Base-by-base conservation (phyloP, 2,888 invertebrate genomes). In the Perithous albicinctus region DNA sequence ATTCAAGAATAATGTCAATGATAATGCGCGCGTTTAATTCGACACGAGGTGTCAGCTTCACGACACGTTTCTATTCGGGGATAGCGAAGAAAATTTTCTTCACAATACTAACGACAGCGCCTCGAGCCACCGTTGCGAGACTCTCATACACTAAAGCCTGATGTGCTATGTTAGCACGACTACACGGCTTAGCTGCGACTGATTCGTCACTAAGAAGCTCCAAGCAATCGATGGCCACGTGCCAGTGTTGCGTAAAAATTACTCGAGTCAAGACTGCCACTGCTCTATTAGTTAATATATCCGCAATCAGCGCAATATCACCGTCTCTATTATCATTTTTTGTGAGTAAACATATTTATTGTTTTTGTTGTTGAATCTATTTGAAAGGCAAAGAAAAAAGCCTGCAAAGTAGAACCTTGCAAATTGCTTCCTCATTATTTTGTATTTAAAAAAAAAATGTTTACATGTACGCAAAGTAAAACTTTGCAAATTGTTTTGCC, bases 211-310 rank as follows among this genome's bases (percentile, higher is more conserved):
- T 8, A n/a, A 64, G n/a, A 51, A 61, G 51, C 69, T 73, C 26
- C 18, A 46, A 15, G 29, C 63, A 26, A 74, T 81, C 78, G 69
- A 81, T 74, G 76, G 78, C 81, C 78, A 78, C 69, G 81, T 74
- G 81, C 73, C 81, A 78, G 69, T 64, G 77, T 81, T 81, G 72
- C 78, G 78, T 74, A 77, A 74, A 69, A 77, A 76, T 72, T 15
- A 20, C 26, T 23, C 63, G 20, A 20, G 46, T 35, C 20, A 46
- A 72, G 46, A 56, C 48, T 5, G 35, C 20, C 48, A 10, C 12
- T 8, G 41, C 32, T n/a, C 8, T 8, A 35, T 26, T 12, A 20
- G 10, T 38, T 23, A n/a, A n/a, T n/a, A 63, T 63, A 59, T 29
- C 10, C 2, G 18, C 32, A 10, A 32, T 59, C 15, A 59, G 18